A percentile compares a stretch with the other conserved stretches of the same genome.
Conservation (phyloP, 2,113 vertebrate genomes). For the Pseudonaja textilis region DNA sequence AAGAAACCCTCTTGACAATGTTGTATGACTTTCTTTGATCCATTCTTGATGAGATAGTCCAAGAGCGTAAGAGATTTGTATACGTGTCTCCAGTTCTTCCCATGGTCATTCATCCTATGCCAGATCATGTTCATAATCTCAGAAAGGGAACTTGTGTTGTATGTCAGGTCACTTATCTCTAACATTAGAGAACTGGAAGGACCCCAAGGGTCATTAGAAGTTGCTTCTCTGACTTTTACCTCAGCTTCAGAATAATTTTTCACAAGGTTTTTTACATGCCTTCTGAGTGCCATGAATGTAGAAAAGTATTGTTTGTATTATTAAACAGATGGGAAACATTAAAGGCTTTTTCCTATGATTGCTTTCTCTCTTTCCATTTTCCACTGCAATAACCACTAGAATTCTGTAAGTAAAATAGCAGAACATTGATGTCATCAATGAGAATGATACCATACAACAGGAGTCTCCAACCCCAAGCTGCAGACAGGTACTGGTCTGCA, state of each 20-base stretch:
- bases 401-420: conserved; percentile 52
- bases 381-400: conserved; percentile 35
- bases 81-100: conserved; percentile 64
- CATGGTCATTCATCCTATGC: conserved; percentile 50
- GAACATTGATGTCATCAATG: neutral
- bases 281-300: conserved; percentile 60
- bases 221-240: conserved; percentile 67
- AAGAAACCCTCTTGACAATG: conserved; percentile 50
- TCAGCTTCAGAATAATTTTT: conserved; percentile 68
- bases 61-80: conserved; percentile 57
- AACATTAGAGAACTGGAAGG: conserved; percentile 52
- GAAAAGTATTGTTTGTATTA: conserved; percentile 28
- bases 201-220: conserved; percentile 53
- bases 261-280: conserved; percentile 64
- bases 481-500: neutral
- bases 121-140: conserved; percentile 58
- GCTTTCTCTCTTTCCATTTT: conserved; percentile 41
- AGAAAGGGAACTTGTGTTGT: conserved; percentile 49
- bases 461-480: neutral
- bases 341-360: neutral
- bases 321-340: conserved; percentile 17
- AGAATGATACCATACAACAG: neutral
- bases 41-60: conserved; percentile 65
- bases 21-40: conserved; percentile 62
- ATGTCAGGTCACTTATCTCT: conserved; percentile 61